Conservation (phyloP, 2,797 vertebrate genomes). For the Siniperca scherzeri region DNA sequence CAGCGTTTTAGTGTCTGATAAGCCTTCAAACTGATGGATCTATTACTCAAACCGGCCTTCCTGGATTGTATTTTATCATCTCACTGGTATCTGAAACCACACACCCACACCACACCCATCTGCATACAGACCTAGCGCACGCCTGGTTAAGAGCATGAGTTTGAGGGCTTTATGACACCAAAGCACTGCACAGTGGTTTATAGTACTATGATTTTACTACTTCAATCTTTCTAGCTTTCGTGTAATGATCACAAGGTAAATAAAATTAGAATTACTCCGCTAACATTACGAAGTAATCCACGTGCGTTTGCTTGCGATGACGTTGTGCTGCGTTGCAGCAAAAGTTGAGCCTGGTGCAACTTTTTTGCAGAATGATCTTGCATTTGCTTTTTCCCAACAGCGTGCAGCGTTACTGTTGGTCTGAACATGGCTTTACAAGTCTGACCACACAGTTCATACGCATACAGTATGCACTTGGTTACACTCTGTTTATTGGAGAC, state of each 20-base stretch:
- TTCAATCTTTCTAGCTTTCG: background rate
- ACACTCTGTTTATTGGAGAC: background rate
- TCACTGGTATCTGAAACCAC: background rate
- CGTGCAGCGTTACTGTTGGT: background rate
- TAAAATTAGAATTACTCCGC: background rate
- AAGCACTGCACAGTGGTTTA: background rate
- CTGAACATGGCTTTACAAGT: background rate
- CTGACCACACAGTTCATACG: background rate
- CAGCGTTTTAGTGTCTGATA: background rate
- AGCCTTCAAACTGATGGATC: background rate
- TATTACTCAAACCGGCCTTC: background rate
- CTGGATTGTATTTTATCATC: background rate
- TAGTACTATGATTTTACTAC: background rate
- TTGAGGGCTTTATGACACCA: background rate
- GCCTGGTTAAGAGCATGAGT: background rate
- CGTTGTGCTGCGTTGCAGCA: too few relatives aligned
- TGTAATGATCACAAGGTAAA: background rate
- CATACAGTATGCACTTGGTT: background rate
- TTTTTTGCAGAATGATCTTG: background rate
- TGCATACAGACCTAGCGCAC: too few relatives aligned
- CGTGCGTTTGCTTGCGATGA: too few relatives aligned
- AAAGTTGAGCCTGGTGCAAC: too few relatives aligned
- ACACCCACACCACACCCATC: background rate
- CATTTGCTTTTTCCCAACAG: background rate
- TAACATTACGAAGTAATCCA: background rate